Percentiles rank a stretch among this genome's conserved stretches.
Evolutionary conservation across 2,888 invertebrate genomes (phyloP).

Genomic region (Andrena minutula): DNA sequence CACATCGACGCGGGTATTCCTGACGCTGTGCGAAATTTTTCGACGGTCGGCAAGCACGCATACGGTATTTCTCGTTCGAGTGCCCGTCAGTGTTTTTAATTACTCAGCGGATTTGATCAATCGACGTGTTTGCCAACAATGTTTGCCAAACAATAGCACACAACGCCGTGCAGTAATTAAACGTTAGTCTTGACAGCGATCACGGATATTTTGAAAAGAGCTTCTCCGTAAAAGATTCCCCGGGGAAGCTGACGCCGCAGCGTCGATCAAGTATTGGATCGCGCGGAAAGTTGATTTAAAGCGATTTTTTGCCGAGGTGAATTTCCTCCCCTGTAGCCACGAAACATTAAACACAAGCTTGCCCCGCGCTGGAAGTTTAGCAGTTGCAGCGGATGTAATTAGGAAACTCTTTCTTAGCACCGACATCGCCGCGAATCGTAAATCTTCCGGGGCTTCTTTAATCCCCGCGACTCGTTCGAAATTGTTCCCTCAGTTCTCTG

Average conservation of each 20-base stretch:
- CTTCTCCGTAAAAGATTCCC: too few relatives aligned
- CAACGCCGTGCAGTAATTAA: too few relatives aligned
- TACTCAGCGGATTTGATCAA: neutral
- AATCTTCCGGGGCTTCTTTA: conserved; percentile 72
- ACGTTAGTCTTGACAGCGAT: neutral
- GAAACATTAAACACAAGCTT: neutral
- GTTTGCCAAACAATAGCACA: neutral
- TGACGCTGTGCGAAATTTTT: conserved; percentile 7
- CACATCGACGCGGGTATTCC: neutral
- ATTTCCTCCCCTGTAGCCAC: neutral
- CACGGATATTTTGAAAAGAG: neutral
- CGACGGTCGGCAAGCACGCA: neutral
- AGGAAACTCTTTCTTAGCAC: conserved; percentile 53
- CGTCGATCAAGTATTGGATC: neutral
- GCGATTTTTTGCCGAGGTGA: neutral
- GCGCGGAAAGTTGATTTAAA: neutral
- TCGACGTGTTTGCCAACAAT: conserved; percentile 1
- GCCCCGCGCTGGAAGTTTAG: conserved; percentile 33
- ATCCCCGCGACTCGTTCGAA: conserved; percentile 42
- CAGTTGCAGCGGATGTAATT: conserved; percentile 60
- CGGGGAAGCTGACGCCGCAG: too few relatives aligned
- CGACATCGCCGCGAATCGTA: conserved; percentile 65
- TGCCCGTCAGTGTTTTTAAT: neutral
- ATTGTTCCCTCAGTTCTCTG: conserved; percentile 39
- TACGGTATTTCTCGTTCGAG: neutral